phyloP scores from a whole-genome alignment of 2,797 vertebrate genomes.

The Gallinago stenura region DNA sequence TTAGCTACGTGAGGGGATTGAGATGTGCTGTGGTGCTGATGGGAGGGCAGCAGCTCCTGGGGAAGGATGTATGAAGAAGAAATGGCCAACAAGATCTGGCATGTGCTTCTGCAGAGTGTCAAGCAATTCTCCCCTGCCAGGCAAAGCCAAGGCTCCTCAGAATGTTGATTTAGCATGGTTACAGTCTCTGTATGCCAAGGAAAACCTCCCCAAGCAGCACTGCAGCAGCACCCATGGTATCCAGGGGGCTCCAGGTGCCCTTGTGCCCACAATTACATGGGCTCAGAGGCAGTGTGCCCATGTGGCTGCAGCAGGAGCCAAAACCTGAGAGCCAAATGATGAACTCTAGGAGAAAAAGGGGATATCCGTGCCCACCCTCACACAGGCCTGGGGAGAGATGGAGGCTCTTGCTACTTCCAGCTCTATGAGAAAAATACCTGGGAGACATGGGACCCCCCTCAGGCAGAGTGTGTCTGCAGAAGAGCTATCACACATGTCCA shows the following conservation, averaged over 20 bases:
- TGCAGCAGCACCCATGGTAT: neutral
- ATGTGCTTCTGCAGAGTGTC: neutral
- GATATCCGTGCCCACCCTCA: neutral
- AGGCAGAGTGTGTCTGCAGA: neutral
- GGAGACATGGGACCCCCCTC: neutral
- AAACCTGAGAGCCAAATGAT: neutral
- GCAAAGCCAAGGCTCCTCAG: neutral
- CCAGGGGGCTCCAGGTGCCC: neutral
- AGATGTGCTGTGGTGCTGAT: neutral
- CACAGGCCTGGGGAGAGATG: neutral
- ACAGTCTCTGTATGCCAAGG: neutral
- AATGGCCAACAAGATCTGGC: neutral
- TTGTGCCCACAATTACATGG: rapidly evolving
- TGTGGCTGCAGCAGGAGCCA: neutral
- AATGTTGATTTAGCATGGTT: neutral
- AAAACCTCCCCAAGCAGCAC: neutral
- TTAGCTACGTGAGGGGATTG: rapidly evolving
- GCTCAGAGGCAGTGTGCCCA: rapidly evolving
- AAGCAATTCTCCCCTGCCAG: neutral
- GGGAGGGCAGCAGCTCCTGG: neutral
- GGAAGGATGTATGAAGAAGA: neutral
- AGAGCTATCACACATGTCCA: rapidly evolving
- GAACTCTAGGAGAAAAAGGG: neutral
- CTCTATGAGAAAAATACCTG: neutral
- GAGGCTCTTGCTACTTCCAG: neutral